phyloP scores from a whole-genome alignment of 2,797 vertebrate genomes.

The Amblyraja radiata region DNA sequence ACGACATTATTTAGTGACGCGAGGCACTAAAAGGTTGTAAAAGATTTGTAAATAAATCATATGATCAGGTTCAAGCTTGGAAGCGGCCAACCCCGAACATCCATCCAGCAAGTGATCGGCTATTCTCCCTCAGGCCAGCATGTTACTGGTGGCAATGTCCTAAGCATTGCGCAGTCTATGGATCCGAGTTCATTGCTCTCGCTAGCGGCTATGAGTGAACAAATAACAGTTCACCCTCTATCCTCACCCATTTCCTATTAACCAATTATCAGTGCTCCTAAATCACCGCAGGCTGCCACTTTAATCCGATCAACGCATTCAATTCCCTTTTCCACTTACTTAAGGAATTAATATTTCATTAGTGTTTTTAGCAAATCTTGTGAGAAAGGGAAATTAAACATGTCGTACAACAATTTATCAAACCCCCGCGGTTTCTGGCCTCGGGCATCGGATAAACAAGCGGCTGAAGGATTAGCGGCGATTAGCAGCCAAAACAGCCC shows the following conservation, averaged over 20 bases:
- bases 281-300: slow-evolving; percentile 67
- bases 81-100: not conserved
- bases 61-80: not conserved
- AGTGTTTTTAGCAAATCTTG: slow-evolving; percentile 48
- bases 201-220: slow-evolving; percentile 12
- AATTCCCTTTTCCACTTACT: slow-evolving; percentile 63
- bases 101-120: not conserved
- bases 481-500: slow-evolving; percentile 44
- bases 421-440: slow-evolving; percentile 41
- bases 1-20: not conserved
- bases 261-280: slow-evolving; percentile 71
- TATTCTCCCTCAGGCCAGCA: not conserved
- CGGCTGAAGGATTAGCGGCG: slow-evolving; percentile 42
- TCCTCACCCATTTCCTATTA: slow-evolving; percentile 67
- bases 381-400: slow-evolving; percentile 45
- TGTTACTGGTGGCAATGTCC: not conserved
- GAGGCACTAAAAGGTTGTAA: not conserved
- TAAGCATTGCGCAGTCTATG: not conserved
- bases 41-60: not conserved
- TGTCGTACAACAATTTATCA: slow-evolving; percentile 44
- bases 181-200: slow-evolving; percentile 10
- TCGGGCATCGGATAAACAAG: slow-evolving; percentile 42
- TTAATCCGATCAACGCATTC: slow-evolving; percentile 74
- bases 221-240: slow-evolving; percentile 31
- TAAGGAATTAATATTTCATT: slow-evolving; percentile 70